A percentile compares a stretch with the other conserved stretches of the same genome.
Evolutionary conservation across 2,888 invertebrate species (phyloP).

Genomic region (Rhingia rostrata): DNA sequence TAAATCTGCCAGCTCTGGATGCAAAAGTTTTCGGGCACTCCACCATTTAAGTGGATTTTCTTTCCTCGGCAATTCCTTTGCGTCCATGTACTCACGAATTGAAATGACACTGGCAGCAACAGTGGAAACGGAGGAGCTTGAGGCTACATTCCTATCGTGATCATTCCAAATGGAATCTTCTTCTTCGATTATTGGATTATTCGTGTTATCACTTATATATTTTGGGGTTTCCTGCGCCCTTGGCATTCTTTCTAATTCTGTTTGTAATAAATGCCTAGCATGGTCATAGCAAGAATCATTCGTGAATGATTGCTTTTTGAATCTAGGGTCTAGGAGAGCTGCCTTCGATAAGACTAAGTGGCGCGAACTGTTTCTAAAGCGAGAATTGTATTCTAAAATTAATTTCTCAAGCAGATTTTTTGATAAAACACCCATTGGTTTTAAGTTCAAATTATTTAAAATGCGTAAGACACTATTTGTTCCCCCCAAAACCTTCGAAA

Average conservation of each 20-base stretch:
- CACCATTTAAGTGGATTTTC: slow-evolving; percentile 21
- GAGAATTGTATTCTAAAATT: slow-evolving; percentile 6
- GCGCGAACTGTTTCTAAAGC: slow-evolving; percentile 23
- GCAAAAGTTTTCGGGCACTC: slow-evolving; percentile 10
- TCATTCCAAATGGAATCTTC: slow-evolving; percentile 14
- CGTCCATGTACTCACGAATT: slow-evolving; percentile 12
- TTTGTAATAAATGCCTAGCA: slow-evolving; percentile 19
- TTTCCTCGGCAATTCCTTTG: background rate
- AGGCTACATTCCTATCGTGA: slow-evolving; percentile 3
- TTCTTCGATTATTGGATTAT: background rate
- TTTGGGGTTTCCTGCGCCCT: background rate
- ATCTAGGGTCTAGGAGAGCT: slow-evolving; percentile 11
- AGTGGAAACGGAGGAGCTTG: background rate
- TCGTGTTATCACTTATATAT: background rate
- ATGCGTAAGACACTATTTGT: slow-evolving; percentile 7
- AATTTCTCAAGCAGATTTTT: background rate
- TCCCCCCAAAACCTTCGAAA: slow-evolving; percentile 23
- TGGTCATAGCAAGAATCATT: background rate
- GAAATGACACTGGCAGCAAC: background rate
- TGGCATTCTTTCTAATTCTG: slow-evolving; percentile 12
- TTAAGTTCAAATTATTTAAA: background rate
- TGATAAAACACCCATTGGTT: background rate
- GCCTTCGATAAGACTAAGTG: slow-evolving; percentile 22
- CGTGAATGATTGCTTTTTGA: slow-evolving; percentile 5
- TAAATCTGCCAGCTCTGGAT: slow-evolving; percentile 15